These are phyloP conservation scores for Calephelis perditalis DNA, from an alignment of 2,888 invertebrate species.

Conservation along the genomic window DNA sequence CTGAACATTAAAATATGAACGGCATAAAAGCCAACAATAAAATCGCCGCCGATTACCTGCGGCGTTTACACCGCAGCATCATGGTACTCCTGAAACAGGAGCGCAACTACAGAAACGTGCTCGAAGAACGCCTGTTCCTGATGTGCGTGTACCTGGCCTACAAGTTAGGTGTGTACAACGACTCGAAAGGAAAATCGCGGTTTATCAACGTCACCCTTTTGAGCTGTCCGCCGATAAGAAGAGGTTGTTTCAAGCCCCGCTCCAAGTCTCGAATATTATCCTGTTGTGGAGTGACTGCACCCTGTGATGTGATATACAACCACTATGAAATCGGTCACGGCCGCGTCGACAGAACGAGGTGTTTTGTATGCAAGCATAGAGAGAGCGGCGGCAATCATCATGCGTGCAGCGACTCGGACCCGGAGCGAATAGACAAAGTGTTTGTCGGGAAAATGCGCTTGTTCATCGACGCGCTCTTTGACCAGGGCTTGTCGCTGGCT, in stretches of 20 bases:
- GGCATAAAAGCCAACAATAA: neutral
- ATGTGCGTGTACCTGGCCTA: neutral
- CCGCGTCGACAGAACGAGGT: constrained; percentile 2
- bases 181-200: neutral
- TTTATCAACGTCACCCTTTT: neutral
- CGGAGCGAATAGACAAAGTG: neutral
- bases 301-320: too few species aligned
- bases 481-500: neutral
- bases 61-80: neutral
- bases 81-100: constrained; percentile 1
- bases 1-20: neutral
- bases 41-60: neutral
- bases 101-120: neutral
- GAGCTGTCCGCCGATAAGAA: constrained; percentile 1
- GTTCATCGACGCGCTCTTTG: constrained; percentile 1
- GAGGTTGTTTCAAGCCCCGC: neutral
- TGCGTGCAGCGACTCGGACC: neutral
- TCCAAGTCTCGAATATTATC: neutral
- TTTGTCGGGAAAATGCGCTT: neutral
- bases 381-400: neutral
- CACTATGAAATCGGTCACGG: too few species aligned
- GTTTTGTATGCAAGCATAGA: neutral
- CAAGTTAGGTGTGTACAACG: neutral
- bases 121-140: constrained; percentile 1
- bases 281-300: neutral